Conservation (phyloP, 2,797 vertebrate genomes). For the Chaetophractus vellerosus region DNA sequence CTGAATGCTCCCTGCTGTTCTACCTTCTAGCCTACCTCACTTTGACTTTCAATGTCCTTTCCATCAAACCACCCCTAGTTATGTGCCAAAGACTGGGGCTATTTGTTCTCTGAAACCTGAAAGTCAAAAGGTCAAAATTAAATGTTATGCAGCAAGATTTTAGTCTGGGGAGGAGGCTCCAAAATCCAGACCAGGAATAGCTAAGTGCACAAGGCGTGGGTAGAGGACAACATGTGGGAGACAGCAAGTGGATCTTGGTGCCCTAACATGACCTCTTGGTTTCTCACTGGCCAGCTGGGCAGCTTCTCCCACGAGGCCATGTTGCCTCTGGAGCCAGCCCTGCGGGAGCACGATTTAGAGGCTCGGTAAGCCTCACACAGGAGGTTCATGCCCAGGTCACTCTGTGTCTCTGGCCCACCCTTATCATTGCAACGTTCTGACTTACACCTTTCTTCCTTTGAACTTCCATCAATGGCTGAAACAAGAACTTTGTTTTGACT, state of each 20-base stretch:
- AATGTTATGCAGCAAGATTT: too few species aligned
- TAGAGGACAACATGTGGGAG: too few species aligned
- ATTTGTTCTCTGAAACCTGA: background rate
- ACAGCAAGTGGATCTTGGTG: accelerated
- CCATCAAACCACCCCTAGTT: background rate
- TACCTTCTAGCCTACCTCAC: background rate
- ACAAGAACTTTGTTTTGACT: constrained; percentile 81
- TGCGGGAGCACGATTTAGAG: background rate
- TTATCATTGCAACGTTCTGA: background rate
- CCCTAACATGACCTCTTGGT: background rate
- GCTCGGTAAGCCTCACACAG: background rate
- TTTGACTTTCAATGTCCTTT: background rate
- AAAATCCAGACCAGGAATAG: background rate
- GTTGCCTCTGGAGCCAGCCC: background rate
- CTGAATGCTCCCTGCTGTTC: background rate
- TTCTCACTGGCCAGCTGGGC: background rate
- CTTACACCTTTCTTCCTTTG: constrained; percentile 73
- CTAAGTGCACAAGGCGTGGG: too few species aligned
- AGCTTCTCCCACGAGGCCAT: background rate
- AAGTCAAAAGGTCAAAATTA: background rate
- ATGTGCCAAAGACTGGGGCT: background rate
- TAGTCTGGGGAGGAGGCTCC: background rate
- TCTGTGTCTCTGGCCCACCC: background rate
- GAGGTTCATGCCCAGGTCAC: background rate
- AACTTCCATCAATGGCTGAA: constrained; percentile 81